Percentiles rank a stretch among this genome's conserved stretches.
phyloP scores from a whole-genome alignment of 2,113 vertebrate genomes.

The Circaetus gallicus region DNA sequence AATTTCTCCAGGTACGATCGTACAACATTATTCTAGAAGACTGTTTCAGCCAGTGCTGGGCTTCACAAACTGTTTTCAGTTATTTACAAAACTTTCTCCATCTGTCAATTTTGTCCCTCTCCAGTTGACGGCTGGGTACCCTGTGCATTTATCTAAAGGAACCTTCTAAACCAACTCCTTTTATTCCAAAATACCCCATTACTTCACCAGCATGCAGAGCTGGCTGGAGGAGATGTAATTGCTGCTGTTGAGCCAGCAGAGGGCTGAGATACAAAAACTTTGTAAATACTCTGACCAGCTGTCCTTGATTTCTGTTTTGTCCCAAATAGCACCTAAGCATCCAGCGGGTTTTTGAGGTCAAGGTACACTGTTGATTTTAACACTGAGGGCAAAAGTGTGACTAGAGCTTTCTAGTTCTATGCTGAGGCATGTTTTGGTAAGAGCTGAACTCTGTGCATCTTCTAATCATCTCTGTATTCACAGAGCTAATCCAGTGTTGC shows the following conservation, averaged over 20 bases:
- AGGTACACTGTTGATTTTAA: background rate
- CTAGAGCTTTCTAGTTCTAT: background rate
- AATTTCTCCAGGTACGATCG: background rate
- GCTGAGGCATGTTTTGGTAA: background rate
- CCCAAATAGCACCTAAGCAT: background rate
- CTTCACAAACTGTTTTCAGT: background rate
- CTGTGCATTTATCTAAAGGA: accelerated
- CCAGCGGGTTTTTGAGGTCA: background rate
- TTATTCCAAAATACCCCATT: background rate
- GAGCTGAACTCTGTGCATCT: background rate
- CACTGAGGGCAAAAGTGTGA: background rate
- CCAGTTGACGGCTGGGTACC: background rate
- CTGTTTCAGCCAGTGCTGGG: background rate
- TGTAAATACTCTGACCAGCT: accelerated
- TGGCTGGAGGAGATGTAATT: background rate
- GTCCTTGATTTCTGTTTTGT: background rate
- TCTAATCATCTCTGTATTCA: background rate
- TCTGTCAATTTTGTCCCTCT: background rate
- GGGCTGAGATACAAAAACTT: background rate
- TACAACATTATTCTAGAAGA: background rate
- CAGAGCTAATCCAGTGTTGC: background rate
- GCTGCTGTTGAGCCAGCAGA: background rate
- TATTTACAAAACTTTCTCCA: background rate
- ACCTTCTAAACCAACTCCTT: background rate
- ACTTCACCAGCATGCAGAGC: background rate